A percentile compares a stretch with the other conserved stretches of the same genome.
Evolutionary conservation across 2,888 invertebrate species (phyloP).

Genomic region (Catocala nupta): DNA sequence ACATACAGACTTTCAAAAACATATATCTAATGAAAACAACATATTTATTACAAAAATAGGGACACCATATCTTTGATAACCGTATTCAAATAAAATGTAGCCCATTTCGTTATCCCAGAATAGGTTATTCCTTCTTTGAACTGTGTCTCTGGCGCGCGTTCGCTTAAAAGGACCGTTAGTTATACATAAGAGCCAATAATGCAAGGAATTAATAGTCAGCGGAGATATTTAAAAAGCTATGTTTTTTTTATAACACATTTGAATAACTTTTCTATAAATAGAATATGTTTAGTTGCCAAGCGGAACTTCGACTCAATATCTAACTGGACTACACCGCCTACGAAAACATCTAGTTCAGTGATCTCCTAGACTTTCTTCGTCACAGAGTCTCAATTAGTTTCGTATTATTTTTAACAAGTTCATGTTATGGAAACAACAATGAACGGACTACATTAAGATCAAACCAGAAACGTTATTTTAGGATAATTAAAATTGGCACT

Average conservation of each 20-base stretch:
- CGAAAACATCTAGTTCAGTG: conserved; percentile 38
- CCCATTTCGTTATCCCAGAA: conserved; percentile 5
- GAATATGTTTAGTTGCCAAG: conserved; percentile 32
- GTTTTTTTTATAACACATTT: neutral
- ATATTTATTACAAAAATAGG: neutral
- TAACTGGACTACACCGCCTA: conserved; percentile 34
- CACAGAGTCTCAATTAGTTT: conserved; percentile 21
- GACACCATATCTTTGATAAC: neutral
- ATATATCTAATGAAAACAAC: too few relatives aligned
- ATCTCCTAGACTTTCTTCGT: conserved; percentile 26
- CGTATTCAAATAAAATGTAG: conserved; percentile 3
- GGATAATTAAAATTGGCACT: neutral
- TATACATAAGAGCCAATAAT: conserved; percentile 14
- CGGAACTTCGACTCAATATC: conserved; percentile 19
- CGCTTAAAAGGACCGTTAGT: neutral
- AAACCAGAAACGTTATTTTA: conserved; percentile 10
- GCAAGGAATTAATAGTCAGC: conserved; percentile 6
- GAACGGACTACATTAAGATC: conserved; percentile 20
- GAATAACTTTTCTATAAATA: conserved; percentile 5
- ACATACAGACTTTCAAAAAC: too few relatives aligned
- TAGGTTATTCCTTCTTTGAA: conserved; percentile 8
- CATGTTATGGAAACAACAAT: conserved; percentile 19
- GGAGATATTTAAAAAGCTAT: conserved; percentile 2
- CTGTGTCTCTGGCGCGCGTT: neutral
- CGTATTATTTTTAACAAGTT: conserved; percentile 15